Percentiles rank a stretch among this genome's conserved stretches.
phyloP scores from a whole-genome alignment of 1,140 invertebrate genomes.

The Hirudo medicinalis region DNA sequence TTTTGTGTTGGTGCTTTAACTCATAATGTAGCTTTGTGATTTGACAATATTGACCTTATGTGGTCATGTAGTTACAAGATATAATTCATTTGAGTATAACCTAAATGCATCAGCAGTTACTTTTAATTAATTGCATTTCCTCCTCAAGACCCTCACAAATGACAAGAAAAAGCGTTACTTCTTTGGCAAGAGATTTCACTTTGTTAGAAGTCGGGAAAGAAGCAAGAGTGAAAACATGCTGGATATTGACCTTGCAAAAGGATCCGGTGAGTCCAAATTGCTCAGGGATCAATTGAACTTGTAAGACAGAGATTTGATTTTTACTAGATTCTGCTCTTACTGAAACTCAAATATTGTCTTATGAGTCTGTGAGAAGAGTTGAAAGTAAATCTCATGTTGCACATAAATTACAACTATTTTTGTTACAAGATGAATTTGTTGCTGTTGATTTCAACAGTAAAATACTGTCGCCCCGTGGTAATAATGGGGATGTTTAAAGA shows the following conservation, averaged over 20 bases:
- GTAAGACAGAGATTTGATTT: no score
- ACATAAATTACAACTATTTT: no score
- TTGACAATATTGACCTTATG: background rate
- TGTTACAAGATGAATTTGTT: no score
- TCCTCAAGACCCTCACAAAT: background rate
- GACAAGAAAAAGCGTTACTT: constrained; percentile 10
- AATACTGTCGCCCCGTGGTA: constrained; percentile 73
- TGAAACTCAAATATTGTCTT: no score
- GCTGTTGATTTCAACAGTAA: constrained; percentile 38
- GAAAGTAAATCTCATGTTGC: no score
- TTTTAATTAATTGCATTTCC: background rate
- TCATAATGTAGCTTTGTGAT: background rate
- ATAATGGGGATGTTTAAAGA: constrained; percentile 95
- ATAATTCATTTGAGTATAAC: background rate
- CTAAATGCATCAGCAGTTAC: background rate
- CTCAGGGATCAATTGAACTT: no score
- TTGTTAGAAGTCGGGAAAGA: constrained; percentile 14
- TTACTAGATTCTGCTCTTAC: no score
- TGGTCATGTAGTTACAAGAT: background rate
- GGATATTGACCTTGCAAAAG: constrained; percentile 4
- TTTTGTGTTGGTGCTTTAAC: background rate
- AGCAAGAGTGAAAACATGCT: constrained; percentile 16
- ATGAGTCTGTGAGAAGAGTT: no score
- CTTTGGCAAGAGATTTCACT: constrained; percentile 11
- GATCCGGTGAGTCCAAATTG: background rate